A percentile compares a stretch with the other conserved stretches of the same genome.
Evolutionary conservation across 1,140 invertebrate genomes (phyloP).

Genomic region (Cotesia vestalis): DNA sequence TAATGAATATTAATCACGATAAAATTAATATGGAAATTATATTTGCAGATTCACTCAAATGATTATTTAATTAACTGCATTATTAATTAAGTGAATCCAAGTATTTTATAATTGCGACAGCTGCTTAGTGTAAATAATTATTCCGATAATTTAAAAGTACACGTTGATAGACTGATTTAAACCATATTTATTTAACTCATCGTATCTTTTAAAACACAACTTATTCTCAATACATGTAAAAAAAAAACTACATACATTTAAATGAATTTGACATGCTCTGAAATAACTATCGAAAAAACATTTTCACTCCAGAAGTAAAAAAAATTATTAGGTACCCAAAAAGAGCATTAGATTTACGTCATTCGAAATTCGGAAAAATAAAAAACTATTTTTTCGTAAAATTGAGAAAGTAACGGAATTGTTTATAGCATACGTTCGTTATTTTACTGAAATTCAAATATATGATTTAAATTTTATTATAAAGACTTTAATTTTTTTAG

Average conservation of each 20-base stretch:
- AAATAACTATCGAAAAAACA: not conserved
- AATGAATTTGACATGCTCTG: too few species aligned
- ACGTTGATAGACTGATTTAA: not conserved
- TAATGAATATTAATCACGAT: too few species aligned
- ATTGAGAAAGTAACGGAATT: too few species aligned
- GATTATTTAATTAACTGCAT: not conserved
- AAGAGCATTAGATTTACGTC: too few species aligned
- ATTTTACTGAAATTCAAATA: too few species aligned
- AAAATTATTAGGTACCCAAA: not conserved
- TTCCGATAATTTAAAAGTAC: not conserved
- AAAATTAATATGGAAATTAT: too few species aligned
- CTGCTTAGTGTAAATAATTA: not conserved
- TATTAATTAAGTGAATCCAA: not conserved
- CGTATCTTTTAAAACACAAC: not conserved
- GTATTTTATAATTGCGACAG: not conserved
- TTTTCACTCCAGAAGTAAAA: not conserved
- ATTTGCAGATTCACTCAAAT: not conserved
- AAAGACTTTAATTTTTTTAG: too few species aligned
- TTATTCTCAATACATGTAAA: not conserved
- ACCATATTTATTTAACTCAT: not conserved
- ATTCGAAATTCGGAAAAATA: too few species aligned
- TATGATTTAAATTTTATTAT: too few species aligned
- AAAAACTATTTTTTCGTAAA: too few species aligned
- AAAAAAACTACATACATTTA: too few species aligned
- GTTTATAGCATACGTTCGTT: too few species aligned